Base-by-base conservation (phyloP, 2,888 invertebrate species). In the Agrypnus murinus region DNA sequence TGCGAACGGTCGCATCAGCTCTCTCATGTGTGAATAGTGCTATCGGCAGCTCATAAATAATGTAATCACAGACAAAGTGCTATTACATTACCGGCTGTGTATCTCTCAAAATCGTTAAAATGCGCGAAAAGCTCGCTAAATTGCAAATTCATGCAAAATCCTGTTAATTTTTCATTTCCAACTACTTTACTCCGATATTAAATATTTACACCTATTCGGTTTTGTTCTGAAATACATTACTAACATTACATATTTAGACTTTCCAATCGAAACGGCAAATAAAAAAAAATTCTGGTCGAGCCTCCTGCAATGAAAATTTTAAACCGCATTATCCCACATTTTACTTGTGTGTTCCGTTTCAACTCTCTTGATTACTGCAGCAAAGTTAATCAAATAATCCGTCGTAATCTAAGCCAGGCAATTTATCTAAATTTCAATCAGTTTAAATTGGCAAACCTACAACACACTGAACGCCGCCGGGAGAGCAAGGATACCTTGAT, bases 21-120 rank as follows among this genome's bases (percentile, higher is more conserved):
- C 80, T 75, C 77, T 78, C 80, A 76, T 77, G 79, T 80, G 80
- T 79, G 80, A 80, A 81, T 81, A 78, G 79, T 79, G 78, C 80
- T 81, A 81, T 82, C 79, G 81, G 80, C 80, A 79, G 79, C 81
- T 82, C 82, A 81, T 83, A 81, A 83, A 83, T 83, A 82, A 83
- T 83, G 81, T 81, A 83, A 82, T 81, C 80, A 79, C 78, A 79
- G 77, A 79, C 80, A 82, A 82, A 83, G 82, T 83, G 82, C 81
- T 81, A 78, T 81, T 81, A 83, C 82, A 80, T 80, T 79, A 80
- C 77, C 79, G 76, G 70, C 77, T 74, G 46, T 71, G 71, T 67
- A 71, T 64, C 67, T 71, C 71, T 66, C 66, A 70, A 71, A 71
- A 71, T 65, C 71, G 65, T 66, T 65, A 57, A 71, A 75, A 77